phyloP scores from a whole-genome alignment of 1,140 invertebrate species.

The Drosophila arizonae region DNA sequence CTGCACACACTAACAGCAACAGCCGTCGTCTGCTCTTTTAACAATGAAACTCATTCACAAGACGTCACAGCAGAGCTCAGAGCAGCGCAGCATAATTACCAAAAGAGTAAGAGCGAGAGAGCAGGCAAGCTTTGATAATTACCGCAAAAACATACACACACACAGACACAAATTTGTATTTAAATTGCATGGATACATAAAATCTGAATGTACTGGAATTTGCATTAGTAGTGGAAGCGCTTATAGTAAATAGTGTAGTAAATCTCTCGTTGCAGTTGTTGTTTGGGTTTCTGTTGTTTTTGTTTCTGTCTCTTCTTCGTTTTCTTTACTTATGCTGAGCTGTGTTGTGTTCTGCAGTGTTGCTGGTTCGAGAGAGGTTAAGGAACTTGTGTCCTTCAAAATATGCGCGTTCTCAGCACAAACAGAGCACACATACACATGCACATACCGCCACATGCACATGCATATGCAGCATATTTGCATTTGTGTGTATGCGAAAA shows the following conservation, averaged over 20 bases:
- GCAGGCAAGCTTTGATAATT: conserved; percentile 53
- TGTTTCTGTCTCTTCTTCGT: conserved; percentile 5
- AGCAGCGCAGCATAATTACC: conserved; percentile 27
- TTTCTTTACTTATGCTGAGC: conserved; percentile 15
- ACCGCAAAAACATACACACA: conserved; percentile 51
- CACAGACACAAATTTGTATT: neutral
- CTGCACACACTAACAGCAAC: conserved; percentile 1
- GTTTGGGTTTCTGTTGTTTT: conserved; percentile 4
- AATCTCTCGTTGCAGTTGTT: conserved; percentile 13
- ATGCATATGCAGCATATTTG: conserved; percentile 15
- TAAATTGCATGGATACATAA: conserved; percentile 1
- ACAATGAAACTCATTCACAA: conserved; percentile 64
- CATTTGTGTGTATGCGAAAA: conserved; percentile 17
- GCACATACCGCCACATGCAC: neutral
- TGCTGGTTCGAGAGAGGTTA: conserved; percentile 57
- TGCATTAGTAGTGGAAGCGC: conserved; percentile 39
- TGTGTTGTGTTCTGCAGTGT: conserved; percentile 27
- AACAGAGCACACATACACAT: conserved; percentile 9
- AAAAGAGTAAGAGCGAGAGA: conserved; percentile 12
- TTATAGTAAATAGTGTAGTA: conserved; percentile 62
- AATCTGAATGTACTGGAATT: conserved; percentile 22
- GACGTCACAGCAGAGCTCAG: conserved; percentile 14
- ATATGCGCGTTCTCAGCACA: conserved; percentile 59
- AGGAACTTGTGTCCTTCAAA: conserved; percentile 78
- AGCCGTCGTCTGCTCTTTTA: conserved; percentile 1